These are phyloP conservation scores for Lophochroa leadbeateri DNA, from an alignment of 2,113 vertebrate genomes.

Conservation along the genomic window DNA sequence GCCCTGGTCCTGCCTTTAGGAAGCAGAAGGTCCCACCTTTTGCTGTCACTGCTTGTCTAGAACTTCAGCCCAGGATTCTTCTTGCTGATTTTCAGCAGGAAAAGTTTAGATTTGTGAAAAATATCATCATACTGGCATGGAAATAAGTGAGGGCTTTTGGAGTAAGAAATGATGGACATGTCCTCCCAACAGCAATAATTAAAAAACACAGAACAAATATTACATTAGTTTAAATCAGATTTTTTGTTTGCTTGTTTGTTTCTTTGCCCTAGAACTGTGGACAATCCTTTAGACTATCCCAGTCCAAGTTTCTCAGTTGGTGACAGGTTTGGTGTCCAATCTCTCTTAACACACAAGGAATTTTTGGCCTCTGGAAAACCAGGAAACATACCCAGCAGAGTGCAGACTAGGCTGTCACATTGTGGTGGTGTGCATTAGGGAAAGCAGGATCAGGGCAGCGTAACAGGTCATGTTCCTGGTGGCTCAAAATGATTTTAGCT, in stretches of 20 bases:
- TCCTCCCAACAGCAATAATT: neutral
- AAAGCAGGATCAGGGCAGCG: rapidly evolving
- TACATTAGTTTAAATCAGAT: neutral
- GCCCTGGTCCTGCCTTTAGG: neutral
- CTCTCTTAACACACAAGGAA: neutral
- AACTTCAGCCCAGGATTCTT: neutral
- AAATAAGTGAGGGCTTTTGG: neutral
- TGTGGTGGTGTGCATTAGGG: neutral
- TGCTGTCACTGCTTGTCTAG: neutral
- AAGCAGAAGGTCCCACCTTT: neutral
- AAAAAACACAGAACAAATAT: neutral
- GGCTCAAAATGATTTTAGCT: neutral
- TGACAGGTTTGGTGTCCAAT: neutral
- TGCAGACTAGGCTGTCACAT: rapidly evolving
- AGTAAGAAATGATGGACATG: neutral
- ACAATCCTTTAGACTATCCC: neutral
- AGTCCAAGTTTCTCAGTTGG: rapidly evolving
- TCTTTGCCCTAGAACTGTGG: neutral
- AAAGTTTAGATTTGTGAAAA: neutral
- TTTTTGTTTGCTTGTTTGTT: neutral
- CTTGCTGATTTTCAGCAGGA: neutral
- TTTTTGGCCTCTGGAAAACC: neutral
- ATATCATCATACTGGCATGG: rapidly evolving
- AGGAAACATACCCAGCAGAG: neutral
- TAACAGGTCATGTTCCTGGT: rapidly evolving